Percentiles rank a stretch among this genome's conserved stretches.
Evolutionary conservation across 2,113 vertebrate species (phyloP).

Genomic region (Callocephalon fimbriatum): DNA sequence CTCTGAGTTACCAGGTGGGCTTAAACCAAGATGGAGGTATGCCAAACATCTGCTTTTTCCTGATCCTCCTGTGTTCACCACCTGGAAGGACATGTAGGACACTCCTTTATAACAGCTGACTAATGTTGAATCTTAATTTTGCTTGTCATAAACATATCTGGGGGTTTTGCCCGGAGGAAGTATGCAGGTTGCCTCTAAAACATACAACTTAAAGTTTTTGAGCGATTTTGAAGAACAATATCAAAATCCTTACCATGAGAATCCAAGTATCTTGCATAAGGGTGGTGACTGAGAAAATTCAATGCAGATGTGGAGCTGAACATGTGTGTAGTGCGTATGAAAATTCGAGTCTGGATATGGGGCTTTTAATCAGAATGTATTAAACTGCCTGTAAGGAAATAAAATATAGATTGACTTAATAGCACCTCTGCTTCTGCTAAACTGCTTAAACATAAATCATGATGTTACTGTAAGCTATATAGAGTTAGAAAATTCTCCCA

Average conservation of each 20-base stretch:
- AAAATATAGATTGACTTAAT: neutral
- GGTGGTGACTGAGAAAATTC: neutral
- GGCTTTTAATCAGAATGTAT: neutral
- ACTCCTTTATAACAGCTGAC: neutral
- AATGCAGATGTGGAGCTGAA: neutral
- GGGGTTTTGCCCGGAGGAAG: neutral
- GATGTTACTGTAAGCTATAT: neutral
- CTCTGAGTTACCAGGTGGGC: neutral
- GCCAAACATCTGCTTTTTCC: rapidly evolving
- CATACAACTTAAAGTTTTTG: neutral
- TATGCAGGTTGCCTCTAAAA: neutral
- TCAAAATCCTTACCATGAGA: neutral
- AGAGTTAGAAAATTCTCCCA: neutral
- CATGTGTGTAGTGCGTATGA: neutral
- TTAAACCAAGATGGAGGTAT: neutral
- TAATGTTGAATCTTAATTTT: neutral
- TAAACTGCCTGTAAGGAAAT: neutral
- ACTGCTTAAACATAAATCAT: neutral
- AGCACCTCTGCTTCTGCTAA: neutral
- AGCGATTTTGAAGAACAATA: neutral
- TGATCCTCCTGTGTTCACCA: neutral
- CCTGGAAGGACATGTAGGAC: neutral
- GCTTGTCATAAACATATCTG: neutral
- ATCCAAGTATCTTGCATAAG: neutral
- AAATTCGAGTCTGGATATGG: neutral